phyloP scores from a whole-genome alignment of 1,140 invertebrate genomes.

The Planococcus citri region DNA sequence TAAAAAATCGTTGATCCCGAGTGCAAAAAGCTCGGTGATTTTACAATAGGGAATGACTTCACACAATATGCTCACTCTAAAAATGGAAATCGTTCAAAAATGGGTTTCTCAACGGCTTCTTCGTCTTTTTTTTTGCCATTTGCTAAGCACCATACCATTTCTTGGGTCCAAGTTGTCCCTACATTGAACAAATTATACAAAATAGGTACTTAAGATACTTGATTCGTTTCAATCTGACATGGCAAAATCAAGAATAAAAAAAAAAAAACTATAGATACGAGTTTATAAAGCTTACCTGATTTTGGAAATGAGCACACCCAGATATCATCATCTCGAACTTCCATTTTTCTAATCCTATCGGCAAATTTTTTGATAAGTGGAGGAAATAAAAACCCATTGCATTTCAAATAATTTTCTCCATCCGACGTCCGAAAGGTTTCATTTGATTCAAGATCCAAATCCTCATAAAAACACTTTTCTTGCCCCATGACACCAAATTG shows the following conservation, averaged over 20 bases:
- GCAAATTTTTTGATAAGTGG: conserved; percentile 28
- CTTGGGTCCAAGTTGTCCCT: conserved; percentile 81
- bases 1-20: too few relatives aligned
- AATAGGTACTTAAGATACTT: too few relatives aligned
- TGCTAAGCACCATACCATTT: conserved; percentile 75
- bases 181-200: too few relatives aligned
- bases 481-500: too few relatives aligned
- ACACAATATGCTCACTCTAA: conserved; percentile 50
- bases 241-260: too few relatives aligned
- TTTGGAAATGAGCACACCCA: conserved; percentile 38
- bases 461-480: too few relatives aligned
- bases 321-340: conserved; percentile 35
- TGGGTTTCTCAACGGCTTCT: conserved; percentile 45
- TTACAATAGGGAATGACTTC: too few relatives aligned
- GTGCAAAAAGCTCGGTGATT: too few relatives aligned
- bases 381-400: conserved; percentile 28
- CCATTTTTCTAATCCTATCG: conserved; percentile 27
- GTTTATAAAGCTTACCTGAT: conserved; percentile 31
- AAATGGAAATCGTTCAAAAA: conserved; percentile 51
- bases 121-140: conserved; percentile 68
- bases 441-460: too few relatives aligned
- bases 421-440: neutral
- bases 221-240: too few relatives aligned
- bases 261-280: too few relatives aligned
- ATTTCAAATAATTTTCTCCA: conserved; percentile 22